phyloP scores from a whole-genome alignment of 2,113 vertebrate species.

The Onychostruthus taczanowskii region DNA sequence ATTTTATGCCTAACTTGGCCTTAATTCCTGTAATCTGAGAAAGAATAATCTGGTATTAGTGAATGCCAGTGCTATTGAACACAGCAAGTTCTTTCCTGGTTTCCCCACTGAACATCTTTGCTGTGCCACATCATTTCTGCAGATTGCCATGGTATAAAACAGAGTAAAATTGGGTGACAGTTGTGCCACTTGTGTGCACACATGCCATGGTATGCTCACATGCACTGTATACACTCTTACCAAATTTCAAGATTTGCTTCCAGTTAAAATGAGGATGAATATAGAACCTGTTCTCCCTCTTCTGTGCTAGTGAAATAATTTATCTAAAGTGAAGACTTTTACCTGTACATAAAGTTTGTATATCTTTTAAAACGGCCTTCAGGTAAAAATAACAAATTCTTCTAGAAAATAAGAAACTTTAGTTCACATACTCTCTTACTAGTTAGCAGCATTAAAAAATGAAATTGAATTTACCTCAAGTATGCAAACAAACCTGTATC shows the following conservation, averaged over 20 bases:
- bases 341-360: background rate
- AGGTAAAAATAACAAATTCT: background rate
- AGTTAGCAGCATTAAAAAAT: background rate
- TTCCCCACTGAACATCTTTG: background rate
- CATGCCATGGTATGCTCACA: fast-evolving
- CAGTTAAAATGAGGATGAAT: background rate
- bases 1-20: background rate
- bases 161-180: background rate
- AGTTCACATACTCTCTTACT: background rate
- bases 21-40: background rate
- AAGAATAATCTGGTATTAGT: background rate
- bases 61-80: background rate
- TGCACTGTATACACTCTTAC: too few relatives aligned
- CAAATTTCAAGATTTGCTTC: background rate
- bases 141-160: background rate
- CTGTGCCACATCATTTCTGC: background rate
- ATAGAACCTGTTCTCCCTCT: background rate
- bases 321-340: background rate
- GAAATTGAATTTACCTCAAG: background rate
- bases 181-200: background rate
- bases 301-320: background rate
- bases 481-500: background rate
- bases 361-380: background rate
- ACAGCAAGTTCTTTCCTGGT: background rate
- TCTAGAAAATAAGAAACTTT: background rate